Percentiles rank a stretch among this genome's conserved stretches.
phyloP scores from a whole-genome alignment of 2,888 invertebrate genomes.

The Orthonychiurus folsomi region DNA sequence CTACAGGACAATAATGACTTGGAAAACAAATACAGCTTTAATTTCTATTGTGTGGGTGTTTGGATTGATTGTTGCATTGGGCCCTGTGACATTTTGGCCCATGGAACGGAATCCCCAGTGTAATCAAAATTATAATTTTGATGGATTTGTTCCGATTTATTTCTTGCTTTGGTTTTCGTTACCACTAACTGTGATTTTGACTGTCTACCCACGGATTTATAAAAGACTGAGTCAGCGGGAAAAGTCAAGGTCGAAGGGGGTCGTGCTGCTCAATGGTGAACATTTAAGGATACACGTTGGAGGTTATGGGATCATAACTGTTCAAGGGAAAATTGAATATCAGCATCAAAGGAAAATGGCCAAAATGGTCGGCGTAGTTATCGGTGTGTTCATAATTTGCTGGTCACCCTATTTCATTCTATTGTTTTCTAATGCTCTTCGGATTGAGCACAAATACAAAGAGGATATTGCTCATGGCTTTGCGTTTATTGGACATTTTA shows the following conservation, averaged over 20 bases:
- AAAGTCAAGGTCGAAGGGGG: too few species aligned
- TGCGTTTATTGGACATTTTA: not conserved
- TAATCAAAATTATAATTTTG: not conserved
- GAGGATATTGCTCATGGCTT: not conserved
- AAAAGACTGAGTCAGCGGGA: too few species aligned
- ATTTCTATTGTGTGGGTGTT: not conserved
- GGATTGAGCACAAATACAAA: not conserved
- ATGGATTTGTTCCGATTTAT: not conserved
- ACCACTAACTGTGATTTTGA: not conserved
- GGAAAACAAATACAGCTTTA: not conserved
- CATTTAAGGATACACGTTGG: not conserved
- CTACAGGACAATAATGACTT: not conserved
- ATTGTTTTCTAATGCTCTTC: not conserved
- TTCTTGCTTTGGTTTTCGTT: too few species aligned
- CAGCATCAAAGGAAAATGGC: not conserved
- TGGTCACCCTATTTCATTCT: not conserved
- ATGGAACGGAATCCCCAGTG: not conserved
- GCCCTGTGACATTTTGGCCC: not conserved
- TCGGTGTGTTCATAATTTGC: not conserved
- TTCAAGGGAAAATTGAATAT: not conserved
- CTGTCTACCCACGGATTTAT: not conserved
- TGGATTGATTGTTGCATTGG: not conserved
- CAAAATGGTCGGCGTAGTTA: not conserved
- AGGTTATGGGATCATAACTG: not conserved
- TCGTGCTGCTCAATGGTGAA: too few species aligned